These are phyloP conservation scores for Punctoribates punctum DNA, from an alignment of 2,888 invertebrate species.

Conservation along the genomic window DNA sequence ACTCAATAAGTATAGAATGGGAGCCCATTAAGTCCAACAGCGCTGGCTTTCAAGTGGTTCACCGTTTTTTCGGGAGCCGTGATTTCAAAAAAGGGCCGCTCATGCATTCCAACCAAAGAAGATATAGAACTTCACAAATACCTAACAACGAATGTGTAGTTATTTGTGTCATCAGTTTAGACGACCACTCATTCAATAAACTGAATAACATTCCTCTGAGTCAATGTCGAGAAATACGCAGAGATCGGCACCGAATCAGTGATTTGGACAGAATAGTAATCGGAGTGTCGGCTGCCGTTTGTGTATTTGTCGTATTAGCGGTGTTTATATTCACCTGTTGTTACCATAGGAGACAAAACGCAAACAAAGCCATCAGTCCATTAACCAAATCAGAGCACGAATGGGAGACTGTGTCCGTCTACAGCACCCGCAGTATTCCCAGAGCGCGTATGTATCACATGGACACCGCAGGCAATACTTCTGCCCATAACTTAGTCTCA, in stretches of 20 bases:
- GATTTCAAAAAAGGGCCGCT: constrained; percentile 84
- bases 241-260: constrained; percentile 42
- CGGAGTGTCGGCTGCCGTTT: constrained; percentile 86
- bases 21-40: constrained; percentile 64
- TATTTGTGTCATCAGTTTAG: constrained; percentile 84
- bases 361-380: constrained; percentile 46
- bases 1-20: constrained; percentile 81
- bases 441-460: constrained; percentile 75
- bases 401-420: constrained; percentile 84
- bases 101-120: constrained; percentile 74
- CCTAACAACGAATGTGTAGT: constrained; percentile 87
- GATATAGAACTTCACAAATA: constrained; percentile 88
- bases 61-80: constrained; percentile 81
- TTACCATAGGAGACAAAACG: constrained; percentile 51
- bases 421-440: constrained; percentile 83
- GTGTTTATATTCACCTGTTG: constrained; percentile 85
- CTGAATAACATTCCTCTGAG: constrained; percentile 66
- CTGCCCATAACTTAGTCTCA: constrained; percentile 45
- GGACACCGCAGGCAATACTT: constrained; percentile 35
- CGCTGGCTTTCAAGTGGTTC: constrained; percentile 82
- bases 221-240: constrained; percentile 72
- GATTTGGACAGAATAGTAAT: constrained; percentile 89
- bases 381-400: constrained; percentile 62
- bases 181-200: constrained; percentile 61
- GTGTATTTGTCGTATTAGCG: constrained; percentile 83